Evolutionary conservation across 2,888 invertebrate genomes (phyloP).

Genomic region (Mythimna vitellina): DNA sequence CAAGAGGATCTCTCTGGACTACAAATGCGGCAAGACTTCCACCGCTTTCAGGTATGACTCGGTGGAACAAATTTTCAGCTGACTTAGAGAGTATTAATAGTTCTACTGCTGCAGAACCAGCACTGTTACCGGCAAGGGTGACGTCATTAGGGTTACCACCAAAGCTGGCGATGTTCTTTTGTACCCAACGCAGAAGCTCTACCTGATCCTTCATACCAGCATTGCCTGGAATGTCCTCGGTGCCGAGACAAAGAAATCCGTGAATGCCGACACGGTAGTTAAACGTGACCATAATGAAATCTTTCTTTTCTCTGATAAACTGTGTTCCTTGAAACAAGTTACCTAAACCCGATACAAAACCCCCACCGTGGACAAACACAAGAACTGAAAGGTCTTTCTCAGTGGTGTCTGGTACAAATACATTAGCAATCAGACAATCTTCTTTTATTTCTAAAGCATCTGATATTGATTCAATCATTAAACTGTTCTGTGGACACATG

Average conservation of each 20-base stretch:
- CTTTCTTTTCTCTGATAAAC: constrained; percentile 40
- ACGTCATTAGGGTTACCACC: constrained; percentile 77
- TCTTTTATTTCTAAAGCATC: constrained; percentile 62
- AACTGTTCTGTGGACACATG: constrained; percentile 67
- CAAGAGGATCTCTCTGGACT: constrained; percentile 71
- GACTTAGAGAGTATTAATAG: constrained; percentile 71
- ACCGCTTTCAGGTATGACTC: constrained; percentile 76
- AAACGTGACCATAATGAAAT: constrained; percentile 69
- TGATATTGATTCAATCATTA: not conserved
- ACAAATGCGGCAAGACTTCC: constrained; percentile 66
- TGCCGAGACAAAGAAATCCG: constrained; percentile 72
- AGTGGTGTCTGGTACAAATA: constrained; percentile 78
- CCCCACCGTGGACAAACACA: constrained; percentile 73
- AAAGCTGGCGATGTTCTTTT: constrained; percentile 73
- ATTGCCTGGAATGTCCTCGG: constrained; percentile 70
- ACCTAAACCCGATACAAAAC: constrained; percentile 64
- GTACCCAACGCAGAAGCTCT: constrained; percentile 74
- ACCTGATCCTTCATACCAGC: constrained; percentile 76
- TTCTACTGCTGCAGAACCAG: constrained; percentile 73
- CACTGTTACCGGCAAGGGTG: constrained; percentile 73
- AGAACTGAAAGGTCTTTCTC: constrained; percentile 68
- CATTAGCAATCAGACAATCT: constrained; percentile 80
- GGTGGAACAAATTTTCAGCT: constrained; percentile 72
- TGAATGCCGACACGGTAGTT: constrained; percentile 70
- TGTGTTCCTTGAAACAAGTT: constrained; percentile 11